Base-by-base conservation (phyloP, 2,888 invertebrate species). In the Endomychus coccineus region DNA sequence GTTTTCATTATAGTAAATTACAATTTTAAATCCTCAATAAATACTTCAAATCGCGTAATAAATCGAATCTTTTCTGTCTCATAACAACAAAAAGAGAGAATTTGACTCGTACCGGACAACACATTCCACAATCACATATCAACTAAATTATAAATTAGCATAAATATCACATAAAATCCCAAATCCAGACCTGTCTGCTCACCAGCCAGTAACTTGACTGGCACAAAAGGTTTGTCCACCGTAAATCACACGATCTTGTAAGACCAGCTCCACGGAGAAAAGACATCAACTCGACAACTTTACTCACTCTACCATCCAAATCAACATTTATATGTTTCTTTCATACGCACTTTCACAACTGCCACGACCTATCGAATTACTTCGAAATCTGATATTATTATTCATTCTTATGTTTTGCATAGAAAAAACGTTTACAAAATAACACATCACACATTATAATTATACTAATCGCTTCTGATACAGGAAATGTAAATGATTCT, bases 91-190 rank as follows among this genome's bases (percentile, higher is more conserved):
- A 43, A 44, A 40, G 41, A 38, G 38, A 28, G 28, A 33, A 38
- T 38, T 29, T 24, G 38, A 34, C 33, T 32, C 38, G 32, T n/a
- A 28, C 29, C 31, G 15, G 25, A 31, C 35, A 30, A 36, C 40
- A 51, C 52, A 54, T 54, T 52, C 54, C 51, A 49, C 50, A 54
- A 51, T 54, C 54, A 54, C 54, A 54, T 54, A 52, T 52, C 51
- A 51, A 40, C 38, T 50, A 59, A 61, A 62, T 60, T 60, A 58
- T 50, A 50, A 56, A 65, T 65, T 63, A 62, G 60, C 65, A 65
- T 65, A 65, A 64, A 65, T 61, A 64, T 60, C 64, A 61, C 61
- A 65, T 65, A 64, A 64, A 65, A 60, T 56, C 53, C 56, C 52
- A 55, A 57, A 59, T 59, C 58, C 57, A 53, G 56, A 55, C 57